Base-by-base conservation (phyloP, 2,797 vertebrate genomes). In the Pseudochirops corinnae region DNA sequence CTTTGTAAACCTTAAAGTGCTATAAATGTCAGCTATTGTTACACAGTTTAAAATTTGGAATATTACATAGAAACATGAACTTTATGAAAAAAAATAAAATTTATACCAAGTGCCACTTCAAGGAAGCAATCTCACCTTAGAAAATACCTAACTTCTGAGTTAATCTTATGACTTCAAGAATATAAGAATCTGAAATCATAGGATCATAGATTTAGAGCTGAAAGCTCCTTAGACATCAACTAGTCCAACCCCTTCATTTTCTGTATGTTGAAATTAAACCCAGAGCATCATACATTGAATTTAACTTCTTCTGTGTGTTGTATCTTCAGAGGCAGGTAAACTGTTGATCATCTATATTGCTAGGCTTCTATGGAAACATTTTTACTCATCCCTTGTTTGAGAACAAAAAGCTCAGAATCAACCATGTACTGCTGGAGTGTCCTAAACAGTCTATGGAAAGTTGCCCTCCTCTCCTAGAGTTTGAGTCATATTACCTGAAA, bases 361-460 rank as follows among this genome's bases (percentile, higher is more conserved):
- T 92, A n/a, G 94, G 91, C 31, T 96, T 90, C 90, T 95, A 56
- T 2, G 29, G 93, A 92, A 55, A 95, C 1, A 0, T 62, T 95
- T 90, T 93, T 97, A 95, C 95, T 96, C 93, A 96, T 58, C 46
- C 56, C 74, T 33, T 96, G 92, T 67, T 97, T 98, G 11, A 94
- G 96, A 46, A 98, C 96, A 90, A 96, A 96, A 95, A 98, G 97
- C 91, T 98, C 98, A 52, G 95, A 91, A 62, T 99, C 98, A 91
- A 98, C 94, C 31, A 24, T 26, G 39, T 96, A 96, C 55, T 98
- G 98, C 28, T 97, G 96, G 96, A 3, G 91, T 0, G 16, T 94
- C 94, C 0, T 57, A 50, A 74, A 58, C 82, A 53, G 2, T 96
- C 96, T 0, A 13, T 5, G 5, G 95, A 93, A 56, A 98, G 52